Percentiles rank a stretch among this genome's conserved stretches.
phyloP scores from a whole-genome alignment of 2,888 invertebrate species.

The Leuctra nigra region DNA sequence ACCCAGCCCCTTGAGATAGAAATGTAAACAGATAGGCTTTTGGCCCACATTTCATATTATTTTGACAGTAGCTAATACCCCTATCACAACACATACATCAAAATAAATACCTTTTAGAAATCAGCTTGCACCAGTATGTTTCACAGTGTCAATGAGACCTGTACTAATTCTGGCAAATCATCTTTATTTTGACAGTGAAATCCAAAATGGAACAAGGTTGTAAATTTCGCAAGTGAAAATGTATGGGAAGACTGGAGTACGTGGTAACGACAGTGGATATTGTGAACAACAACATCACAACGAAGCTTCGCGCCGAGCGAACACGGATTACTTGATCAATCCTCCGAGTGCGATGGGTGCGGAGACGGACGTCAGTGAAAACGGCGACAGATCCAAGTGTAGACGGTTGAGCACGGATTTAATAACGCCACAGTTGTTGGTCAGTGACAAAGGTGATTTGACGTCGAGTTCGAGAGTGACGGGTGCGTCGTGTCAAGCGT shows the following conservation, averaged over 20 bases:
- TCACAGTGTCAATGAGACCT: too few relatives aligned
- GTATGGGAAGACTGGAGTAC: neutral
- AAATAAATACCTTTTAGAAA: too few relatives aligned
- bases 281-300: constrained; percentile 24
- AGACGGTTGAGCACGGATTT: constrained; percentile 9
- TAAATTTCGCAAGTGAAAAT: neutral
- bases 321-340: constrained; percentile 2
- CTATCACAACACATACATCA: too few relatives aligned
- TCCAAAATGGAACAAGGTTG: neutral
- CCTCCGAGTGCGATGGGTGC: neutral
- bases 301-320: constrained; percentile 1
- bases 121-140: too few relatives aligned
- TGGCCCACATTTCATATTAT: too few relatives aligned
- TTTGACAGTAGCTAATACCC: too few relatives aligned
- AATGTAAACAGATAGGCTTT: too few relatives aligned
- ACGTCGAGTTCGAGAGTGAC: constrained; percentile 43
- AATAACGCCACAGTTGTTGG: constrained; percentile 9
- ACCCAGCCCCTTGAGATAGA: too few relatives aligned
- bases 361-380: neutral
- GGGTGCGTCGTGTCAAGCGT: constrained; percentile 79
- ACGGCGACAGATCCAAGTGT: neutral
- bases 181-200: constrained; percentile 6
- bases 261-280: constrained; percentile 30
- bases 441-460: neutral
- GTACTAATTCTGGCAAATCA: too few relatives aligned